phyloP scores from a whole-genome alignment of 2,797 vertebrate species.

The Poeciliopsis infans region DNA sequence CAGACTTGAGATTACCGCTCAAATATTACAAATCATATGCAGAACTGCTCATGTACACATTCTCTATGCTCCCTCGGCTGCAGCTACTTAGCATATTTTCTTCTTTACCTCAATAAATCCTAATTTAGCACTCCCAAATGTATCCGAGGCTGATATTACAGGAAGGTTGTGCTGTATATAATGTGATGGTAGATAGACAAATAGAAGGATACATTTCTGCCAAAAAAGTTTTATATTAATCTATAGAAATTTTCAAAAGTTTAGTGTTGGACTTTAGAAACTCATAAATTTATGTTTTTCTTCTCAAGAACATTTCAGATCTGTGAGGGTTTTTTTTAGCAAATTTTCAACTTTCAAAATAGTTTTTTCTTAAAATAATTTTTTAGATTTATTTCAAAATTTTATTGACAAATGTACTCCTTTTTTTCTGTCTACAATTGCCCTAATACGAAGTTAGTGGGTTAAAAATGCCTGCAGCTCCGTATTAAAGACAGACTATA shows the following conservation, averaged over 20 bases:
- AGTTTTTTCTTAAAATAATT: too few species aligned
- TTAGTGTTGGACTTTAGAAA: too few species aligned
- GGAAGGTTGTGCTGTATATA: not conserved
- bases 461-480: slow-evolving; percentile 20
- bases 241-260: too few species aligned
- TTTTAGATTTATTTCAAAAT: too few species aligned
- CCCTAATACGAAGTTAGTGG: too few species aligned
- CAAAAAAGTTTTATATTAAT: too few species aligned
- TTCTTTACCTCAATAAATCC: slow-evolving; percentile 5
- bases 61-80: slow-evolving; percentile 9
- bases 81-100: not conserved
- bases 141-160: slow-evolving; percentile 5
- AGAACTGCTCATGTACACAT: not conserved
- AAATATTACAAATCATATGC: slow-evolving; percentile 25
- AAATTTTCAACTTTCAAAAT: too few species aligned
- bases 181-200: not conserved
- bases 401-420: too few species aligned
- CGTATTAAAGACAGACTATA: slow-evolving; percentile 32
- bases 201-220: slow-evolving; percentile 17
- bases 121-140: not conserved
- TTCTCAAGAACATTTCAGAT: too few species aligned
- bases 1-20: slow-evolving; percentile 16
- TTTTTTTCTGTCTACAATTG: too few species aligned
- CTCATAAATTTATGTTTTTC: too few species aligned
- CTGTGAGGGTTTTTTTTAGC: too few species aligned